Base-by-base conservation (phyloP, 2,888 invertebrate genomes). In the Campoplex capitator region DNA sequence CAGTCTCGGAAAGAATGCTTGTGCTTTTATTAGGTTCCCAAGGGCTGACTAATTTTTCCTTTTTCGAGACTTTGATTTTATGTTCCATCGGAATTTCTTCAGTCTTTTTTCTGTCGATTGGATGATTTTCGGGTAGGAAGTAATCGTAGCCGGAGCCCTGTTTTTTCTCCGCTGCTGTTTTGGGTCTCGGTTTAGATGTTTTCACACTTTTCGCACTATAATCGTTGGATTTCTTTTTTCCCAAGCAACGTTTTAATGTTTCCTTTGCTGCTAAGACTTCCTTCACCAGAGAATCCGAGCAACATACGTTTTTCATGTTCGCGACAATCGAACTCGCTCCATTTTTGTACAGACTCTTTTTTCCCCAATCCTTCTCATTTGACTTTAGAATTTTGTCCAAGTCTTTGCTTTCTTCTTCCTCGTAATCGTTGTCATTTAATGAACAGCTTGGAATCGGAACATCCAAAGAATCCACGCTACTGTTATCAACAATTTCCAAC, bases 241-340 rank as follows among this genome's bases (percentile, higher is more conserved):
- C 79, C 16, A 94, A 89, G 79, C 92, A 94, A 62, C 92, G 92
- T 80, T 91, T 93, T 23, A 94, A 87, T 13, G 92, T 92, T 68
- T 94, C 94, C 71, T 94, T 94, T 7, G 94, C 94, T 23, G 94
- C 94, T 32, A 94, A 80, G 9, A 94, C 93, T 87, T 94, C 93
- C 79, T 93, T 93, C 58, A 93, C 92, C 62, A 94, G 87, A 13
- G 90, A 89, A 81, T 94, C 94, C 18, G 92, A 92, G 51, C 91
- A 92, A 48, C 91, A 92, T 58, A 88, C 76, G 18, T 83, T 88
- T 81, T 51, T 88, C 51, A 54, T 75, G 9, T 76, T 35, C 8
- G 11, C 58, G n/a, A 79, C 70, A 16, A 78, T 45, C 18, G 73
- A 73, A 3, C 68, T 51, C 23, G 16, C 16, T 4, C 4, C 32